Percentiles rank a stretch among this genome's conserved stretches.
phyloP scores from a whole-genome alignment of 2,113 vertebrate genomes.

The Mandrillus leucophaeus region DNA sequence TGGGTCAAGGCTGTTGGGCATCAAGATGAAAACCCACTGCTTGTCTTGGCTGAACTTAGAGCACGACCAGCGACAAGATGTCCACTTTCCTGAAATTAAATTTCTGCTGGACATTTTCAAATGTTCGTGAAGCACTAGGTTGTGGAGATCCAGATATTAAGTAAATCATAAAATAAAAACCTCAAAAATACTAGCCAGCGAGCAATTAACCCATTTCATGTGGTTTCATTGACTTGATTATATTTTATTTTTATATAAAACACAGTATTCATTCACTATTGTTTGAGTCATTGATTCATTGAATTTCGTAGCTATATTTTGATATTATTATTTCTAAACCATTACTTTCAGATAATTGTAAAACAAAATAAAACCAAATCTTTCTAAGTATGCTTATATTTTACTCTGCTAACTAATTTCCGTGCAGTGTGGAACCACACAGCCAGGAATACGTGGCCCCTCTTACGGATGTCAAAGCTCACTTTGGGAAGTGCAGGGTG shows the following conservation, averaged over 20 bases:
- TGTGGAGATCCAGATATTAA: neutral
- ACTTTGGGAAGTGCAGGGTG: neutral
- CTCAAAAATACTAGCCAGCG: neutral
- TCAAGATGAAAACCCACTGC: too few relatives aligned
- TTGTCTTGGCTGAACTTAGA: neutral
- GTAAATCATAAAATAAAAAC: neutral
- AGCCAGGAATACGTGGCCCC: neutral
- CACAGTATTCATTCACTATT: neutral
- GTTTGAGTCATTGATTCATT: neutral
- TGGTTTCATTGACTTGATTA: neutral
- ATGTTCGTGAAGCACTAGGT: neutral
- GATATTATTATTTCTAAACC: neutral
- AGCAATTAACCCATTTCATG: neutral
- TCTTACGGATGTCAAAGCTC: neutral
- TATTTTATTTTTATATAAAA: neutral
- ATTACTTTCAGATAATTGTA: neutral
- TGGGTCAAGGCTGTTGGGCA: neutral
- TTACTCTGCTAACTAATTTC: neutral
- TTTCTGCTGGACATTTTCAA: neutral
- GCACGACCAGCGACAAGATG: accelerated
- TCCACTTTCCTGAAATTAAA: neutral
- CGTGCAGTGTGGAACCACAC: conserved; percentile 4
- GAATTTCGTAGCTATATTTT: neutral
- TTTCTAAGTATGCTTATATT: neutral
- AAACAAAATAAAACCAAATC: neutral